Conservation (phyloP, 1,140 invertebrate genomes). For the Temnothorax curvispinosus region DNA sequence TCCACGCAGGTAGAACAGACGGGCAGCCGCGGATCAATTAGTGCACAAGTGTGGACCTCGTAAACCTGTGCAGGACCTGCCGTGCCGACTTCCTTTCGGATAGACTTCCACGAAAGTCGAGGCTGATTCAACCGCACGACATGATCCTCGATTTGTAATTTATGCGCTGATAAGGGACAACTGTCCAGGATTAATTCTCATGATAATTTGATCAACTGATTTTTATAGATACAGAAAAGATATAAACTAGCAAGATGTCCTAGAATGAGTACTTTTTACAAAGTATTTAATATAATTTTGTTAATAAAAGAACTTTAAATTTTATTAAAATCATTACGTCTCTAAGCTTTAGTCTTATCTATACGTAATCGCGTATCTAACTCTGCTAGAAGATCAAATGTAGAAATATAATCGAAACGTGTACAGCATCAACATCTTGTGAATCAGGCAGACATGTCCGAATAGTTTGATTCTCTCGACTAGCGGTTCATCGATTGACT, state of each 20-base stretch:
- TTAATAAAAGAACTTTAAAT: background rate
- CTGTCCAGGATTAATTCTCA: background rate
- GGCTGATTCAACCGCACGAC: background rate
- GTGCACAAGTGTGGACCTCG: constrained; percentile 71
- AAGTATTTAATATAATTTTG: background rate
- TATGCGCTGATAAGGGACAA: background rate
- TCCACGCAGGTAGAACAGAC: constrained; percentile 74
- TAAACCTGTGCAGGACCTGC: constrained; percentile 67
- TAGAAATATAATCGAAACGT: background rate
- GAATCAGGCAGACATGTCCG: background rate
- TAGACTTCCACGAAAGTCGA: constrained; percentile 56
- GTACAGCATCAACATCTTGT: background rate
- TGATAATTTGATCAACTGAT: background rate
- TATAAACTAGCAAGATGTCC: background rate
- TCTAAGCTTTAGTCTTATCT: background rate
- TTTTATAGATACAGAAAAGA: background rate
- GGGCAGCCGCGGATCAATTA: constrained; percentile 73
- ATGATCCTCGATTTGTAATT: constrained; percentile 4
- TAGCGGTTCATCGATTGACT: constrained; percentile 42
- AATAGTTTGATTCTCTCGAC: background rate
- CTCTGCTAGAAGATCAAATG: background rate
- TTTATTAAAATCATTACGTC: background rate
- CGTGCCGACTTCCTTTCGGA: constrained; percentile 59
- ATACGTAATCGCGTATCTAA: background rate
- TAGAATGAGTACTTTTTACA: background rate